Evolutionary conservation across 2,888 invertebrate species (phyloP).

Genomic region (Alcis repandata): DNA sequence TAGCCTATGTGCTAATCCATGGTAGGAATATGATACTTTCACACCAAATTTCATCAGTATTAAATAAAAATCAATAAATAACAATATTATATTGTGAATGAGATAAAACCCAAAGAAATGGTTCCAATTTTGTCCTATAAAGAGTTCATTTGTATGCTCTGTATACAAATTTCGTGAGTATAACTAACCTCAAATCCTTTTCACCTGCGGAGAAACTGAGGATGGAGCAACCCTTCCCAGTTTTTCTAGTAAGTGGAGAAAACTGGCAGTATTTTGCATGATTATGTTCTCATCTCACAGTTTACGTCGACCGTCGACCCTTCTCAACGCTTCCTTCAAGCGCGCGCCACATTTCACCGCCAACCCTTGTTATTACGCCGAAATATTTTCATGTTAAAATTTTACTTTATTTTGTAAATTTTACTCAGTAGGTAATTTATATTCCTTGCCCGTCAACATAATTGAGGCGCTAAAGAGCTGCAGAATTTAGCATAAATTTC

Average conservation of each 20-base stretch:
- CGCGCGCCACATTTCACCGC: conserved; percentile 9
- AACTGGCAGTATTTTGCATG: conserved; percentile 27
- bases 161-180: not conserved
- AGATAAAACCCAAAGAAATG: too few species aligned
- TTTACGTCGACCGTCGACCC: conserved; percentile 34
- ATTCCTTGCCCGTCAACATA: conserved; percentile 2
- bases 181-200: not conserved
- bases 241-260: conserved; percentile 15
- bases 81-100: too few species aligned
- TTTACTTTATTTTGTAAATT: conserved; percentile 15
- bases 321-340: conserved; percentile 21
- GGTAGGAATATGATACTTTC: too few species aligned
- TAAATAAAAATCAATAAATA: too few species aligned
- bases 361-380: conserved; percentile 13
- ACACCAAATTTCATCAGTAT: too few species aligned
- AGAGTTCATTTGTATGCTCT: too few species aligned
- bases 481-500: not conserved
- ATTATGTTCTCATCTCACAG: conserved; percentile 22
- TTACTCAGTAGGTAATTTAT: conserved; percentile 5
- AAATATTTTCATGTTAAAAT: conserved; percentile 16
- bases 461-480: not conserved
- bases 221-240: not conserved
- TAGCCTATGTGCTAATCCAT: too few species aligned
- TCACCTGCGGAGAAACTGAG: not conserved
- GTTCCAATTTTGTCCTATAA: too few species aligned